These are phyloP conservation scores for Tetrao urogallus DNA, from an alignment of 2,113 vertebrate genomes.

Conservation along the genomic window DNA sequence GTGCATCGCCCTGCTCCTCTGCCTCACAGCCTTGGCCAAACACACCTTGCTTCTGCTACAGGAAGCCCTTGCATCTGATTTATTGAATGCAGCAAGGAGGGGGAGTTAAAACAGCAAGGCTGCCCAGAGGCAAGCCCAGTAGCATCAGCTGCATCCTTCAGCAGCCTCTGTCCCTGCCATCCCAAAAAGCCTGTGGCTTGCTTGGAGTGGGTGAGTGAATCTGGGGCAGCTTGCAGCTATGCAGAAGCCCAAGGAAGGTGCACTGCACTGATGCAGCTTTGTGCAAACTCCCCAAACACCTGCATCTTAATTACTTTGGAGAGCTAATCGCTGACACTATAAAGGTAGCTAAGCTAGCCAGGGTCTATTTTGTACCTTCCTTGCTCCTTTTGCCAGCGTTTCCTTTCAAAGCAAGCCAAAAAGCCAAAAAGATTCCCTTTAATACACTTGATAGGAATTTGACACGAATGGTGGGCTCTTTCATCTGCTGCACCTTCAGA, in stretches of 20 bases:
- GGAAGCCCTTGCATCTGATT: neutral
- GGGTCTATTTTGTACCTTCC: neutral
- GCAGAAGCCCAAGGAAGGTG: neutral
- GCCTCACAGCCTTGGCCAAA: neutral
- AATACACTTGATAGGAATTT: neutral
- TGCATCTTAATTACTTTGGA: conserved; percentile 20
- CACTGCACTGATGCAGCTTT: neutral
- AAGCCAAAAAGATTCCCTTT: conserved; percentile 7
- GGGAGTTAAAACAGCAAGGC: neutral
- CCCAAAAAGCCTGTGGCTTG: neutral
- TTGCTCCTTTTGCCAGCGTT: neutral
- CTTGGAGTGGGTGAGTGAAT: neutral
- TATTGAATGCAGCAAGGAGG: neutral
- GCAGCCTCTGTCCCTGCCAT: neutral
- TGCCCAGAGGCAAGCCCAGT: neutral
- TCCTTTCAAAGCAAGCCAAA: conserved; percentile 51
- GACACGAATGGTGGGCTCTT: conserved; percentile 35
- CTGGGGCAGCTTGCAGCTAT: neutral
- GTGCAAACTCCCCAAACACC: neutral
- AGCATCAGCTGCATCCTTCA: neutral
- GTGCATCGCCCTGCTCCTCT: neutral
- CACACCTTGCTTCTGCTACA: neutral
- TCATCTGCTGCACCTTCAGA: conserved; percentile 34
- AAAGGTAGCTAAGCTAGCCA: neutral
- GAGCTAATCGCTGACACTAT: neutral